Percentiles rank a stretch among this genome's conserved stretches.
These are phyloP conservation scores for Notodonta dromedarius DNA, from an alignment of 2,888 invertebrate genomes.

Conservation along the genomic window DNA sequence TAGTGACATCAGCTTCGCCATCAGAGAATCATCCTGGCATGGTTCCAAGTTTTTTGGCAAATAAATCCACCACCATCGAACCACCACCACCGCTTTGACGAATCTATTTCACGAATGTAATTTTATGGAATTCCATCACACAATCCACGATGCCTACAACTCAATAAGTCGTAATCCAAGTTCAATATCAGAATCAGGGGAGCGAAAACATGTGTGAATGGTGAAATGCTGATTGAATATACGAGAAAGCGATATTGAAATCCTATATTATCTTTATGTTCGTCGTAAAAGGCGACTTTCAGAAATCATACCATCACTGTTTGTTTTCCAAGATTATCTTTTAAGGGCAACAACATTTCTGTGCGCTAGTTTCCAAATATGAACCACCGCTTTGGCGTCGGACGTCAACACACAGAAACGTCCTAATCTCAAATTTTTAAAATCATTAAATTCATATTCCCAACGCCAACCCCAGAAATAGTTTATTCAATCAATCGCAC, in stretches of 20 bases:
- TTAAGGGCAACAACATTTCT: not conserved
- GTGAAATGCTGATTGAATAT: constrained; percentile 2
- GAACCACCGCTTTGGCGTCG: too few species aligned
- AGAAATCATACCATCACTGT: not conserved
- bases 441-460: too few species aligned
- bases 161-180: constrained; percentile 3
- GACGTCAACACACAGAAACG: too few species aligned
- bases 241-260: not conserved
- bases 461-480: not conserved
- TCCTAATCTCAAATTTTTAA: too few species aligned
- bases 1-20: not conserved
- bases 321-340: not conserved
- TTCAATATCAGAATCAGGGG: constrained; percentile 5
- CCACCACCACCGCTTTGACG: too few species aligned
- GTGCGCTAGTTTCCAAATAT: too few species aligned
- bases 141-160: not conserved
- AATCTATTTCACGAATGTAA: not conserved
- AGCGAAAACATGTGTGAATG: too few species aligned
- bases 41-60: not conserved
- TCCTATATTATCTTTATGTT: constrained; percentile 1
- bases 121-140: constrained; percentile 1
- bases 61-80: too few species aligned
- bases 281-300: not conserved
- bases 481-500: constrained; percentile 29
- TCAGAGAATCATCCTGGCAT: not conserved